These are phyloP conservation scores for Stichopus chloronotus DNA, from an alignment of 35 echinoderm and acorn worm species.

Conservation along the genomic window DNA sequence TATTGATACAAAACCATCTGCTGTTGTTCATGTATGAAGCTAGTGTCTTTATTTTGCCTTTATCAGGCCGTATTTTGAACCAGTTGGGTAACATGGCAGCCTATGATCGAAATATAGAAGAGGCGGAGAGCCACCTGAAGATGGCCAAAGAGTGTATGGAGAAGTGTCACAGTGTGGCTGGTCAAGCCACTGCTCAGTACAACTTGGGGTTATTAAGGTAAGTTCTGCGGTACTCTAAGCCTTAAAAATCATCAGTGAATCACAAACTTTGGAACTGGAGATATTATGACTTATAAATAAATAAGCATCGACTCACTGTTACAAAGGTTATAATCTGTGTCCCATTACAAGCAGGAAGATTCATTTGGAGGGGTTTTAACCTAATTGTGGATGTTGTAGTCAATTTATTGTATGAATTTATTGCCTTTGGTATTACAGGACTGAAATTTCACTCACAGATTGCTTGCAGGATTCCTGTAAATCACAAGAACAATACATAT, in stretches of 20 bases:
- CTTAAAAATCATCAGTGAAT: neutral
- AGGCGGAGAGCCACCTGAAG: conserved; percentile 67
- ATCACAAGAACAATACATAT: no score
- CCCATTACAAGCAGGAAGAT: no score
- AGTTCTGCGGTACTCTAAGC: neutral
- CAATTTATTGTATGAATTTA: no score
- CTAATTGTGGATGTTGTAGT: no score
- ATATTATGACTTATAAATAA: neutral
- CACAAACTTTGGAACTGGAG: neutral
- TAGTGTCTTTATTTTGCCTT: neutral
- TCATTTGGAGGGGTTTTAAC: no score
- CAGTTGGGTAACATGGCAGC: conserved; percentile 71
- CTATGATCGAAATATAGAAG: conserved; percentile 47
- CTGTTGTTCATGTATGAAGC: no score
- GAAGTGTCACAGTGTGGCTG: conserved; percentile 69
- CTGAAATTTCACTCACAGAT: no score
- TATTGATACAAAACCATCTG: no score
- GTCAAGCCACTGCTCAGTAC: conserved; percentile 82
- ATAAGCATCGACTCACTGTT: neutral
- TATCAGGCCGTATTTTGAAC: conserved; percentile 76
- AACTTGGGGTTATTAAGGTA: conserved; percentile 84
- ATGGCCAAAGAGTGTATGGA: conserved; percentile 85
- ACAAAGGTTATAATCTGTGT: neutral
- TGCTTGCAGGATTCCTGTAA: no score
- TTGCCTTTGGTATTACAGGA: no score